These are phyloP conservation scores for Martes martes DNA, from an alignment of 2,113 vertebrate genomes.

Conservation along the genomic window DNA sequence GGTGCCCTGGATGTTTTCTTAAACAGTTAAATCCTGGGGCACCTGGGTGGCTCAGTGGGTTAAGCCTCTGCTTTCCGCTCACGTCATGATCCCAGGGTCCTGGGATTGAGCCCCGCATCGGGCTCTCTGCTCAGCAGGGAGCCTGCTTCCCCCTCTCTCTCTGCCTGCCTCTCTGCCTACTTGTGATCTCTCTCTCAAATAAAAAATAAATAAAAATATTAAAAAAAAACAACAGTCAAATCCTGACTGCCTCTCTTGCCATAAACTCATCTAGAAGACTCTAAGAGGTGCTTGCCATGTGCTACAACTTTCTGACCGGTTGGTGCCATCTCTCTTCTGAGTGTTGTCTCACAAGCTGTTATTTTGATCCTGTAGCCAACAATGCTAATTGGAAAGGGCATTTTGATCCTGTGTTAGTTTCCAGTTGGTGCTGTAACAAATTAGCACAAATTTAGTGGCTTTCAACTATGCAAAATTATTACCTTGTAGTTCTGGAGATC, in stretches of 20 bases:
- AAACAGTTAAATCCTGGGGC: not conserved
- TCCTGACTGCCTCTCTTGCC: not conserved
- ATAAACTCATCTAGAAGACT: not conserved
- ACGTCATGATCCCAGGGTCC: no score
- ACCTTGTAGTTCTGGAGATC: not conserved
- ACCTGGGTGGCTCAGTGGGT: no score
- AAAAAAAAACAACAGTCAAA: no score
- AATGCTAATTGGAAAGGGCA: not conserved
- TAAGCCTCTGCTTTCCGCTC: no score
- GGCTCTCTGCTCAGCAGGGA: no score
- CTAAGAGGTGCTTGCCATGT: not conserved
- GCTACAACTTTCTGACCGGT: not conserved
- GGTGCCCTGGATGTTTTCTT: not conserved
- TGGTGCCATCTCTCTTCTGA: not conserved
- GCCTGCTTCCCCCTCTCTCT: no score
- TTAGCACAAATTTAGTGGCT: not conserved
- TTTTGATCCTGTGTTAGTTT: not conserved
- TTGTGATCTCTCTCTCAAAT: no score
- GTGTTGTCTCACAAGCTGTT: not conserved
- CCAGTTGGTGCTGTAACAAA: not conserved
- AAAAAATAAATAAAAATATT: no score
- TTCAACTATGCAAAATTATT: not conserved
- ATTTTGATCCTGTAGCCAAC: not conserved
- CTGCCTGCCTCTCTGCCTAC: no score
- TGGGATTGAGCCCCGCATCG: no score